Base-by-base conservation (phyloP, 2,797 vertebrate genomes). In the Macropus fuliginosus region DNA sequence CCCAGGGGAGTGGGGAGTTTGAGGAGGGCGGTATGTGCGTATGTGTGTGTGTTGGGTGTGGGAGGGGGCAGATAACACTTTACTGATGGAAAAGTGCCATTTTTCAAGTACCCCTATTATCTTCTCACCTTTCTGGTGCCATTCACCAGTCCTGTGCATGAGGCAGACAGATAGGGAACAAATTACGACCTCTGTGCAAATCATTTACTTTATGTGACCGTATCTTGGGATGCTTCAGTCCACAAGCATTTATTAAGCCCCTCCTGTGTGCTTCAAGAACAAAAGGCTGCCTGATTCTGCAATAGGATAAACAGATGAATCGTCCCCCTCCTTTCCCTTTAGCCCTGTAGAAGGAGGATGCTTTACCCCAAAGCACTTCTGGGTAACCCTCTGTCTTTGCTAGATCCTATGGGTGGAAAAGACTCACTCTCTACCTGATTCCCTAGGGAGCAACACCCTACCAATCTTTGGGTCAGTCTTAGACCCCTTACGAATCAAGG, bases 51-150 rank as follows among this genome's bases (percentile, higher is more conserved):
- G 5, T 9, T 11, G 11, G 13, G 54, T 4, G n/a, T 12, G 11
- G 24, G 13, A 29, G 52, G 24, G 87, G 34, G 28, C 13, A 34
- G 90, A 27, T 31, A 91, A 92, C 34, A 81, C 54, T 92, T 93
- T 54, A 56, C 59, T 74, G 93, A 94, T 13, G 92, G 91, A 28
- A 46, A 91, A 93, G 95, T 87, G 57, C 66, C 54, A 57, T 93
- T 95, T 87, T 87, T 91, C 57, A 55, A 11, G 74, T 27, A 24
- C 24, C 31, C 74, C 40, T 50, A 1, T 27, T 9, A 27, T 46
- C 40, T 74, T 66, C 62, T 46, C 21, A 50, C 40, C 40, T 81
- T 40, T 24, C 40, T 27, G 74, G 9, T 40, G 10, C 40, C 66
- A 24, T 46, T 46, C 66, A 0, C n/a, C 16, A 40, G n/a, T 16